A percentile compares a stretch with the other conserved stretches of the same genome.
phyloP scores from a whole-genome alignment of 2,113 vertebrate genomes.

The Oxyruncus cristatus region DNA sequence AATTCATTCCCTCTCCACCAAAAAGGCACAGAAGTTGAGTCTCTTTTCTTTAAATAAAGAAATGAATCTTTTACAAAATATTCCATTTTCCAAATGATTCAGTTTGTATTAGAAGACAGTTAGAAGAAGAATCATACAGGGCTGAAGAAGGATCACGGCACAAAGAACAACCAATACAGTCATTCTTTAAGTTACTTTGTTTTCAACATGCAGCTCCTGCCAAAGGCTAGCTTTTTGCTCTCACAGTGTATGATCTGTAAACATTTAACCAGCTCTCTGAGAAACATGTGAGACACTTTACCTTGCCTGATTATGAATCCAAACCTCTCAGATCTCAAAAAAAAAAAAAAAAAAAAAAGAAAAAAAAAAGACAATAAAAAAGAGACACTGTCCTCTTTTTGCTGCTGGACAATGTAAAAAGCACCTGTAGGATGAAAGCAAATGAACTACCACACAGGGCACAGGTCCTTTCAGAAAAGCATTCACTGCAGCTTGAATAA shows the following conservation, averaged over 20 bases:
- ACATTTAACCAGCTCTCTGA: constrained; percentile 34
- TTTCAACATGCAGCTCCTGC: constrained; percentile 30
- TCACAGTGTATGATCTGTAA: constrained; percentile 11
- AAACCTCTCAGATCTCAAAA: not conserved
- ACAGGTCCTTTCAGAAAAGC: not conserved
- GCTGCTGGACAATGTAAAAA: constrained; percentile 10
- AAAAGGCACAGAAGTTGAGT: not conserved
- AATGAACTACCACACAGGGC: not conserved
- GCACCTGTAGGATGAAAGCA: constrained; percentile 47
- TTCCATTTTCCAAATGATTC: not conserved
- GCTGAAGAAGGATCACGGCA: not conserved
- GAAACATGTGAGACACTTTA: constrained; percentile 21
- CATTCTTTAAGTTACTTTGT: constrained; percentile 28
- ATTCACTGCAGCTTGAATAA: not conserved
- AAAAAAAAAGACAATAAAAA: not conserved
- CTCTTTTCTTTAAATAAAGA: not conserved
- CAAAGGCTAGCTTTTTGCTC: constrained; percentile 50
- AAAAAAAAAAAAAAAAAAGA: not conserved
- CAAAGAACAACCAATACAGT: constrained; percentile 20
- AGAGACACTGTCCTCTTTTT: not conserved
- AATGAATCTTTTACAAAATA: constrained; percentile 15
- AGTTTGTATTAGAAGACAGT: not conserved
- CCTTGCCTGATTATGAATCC: not conserved
- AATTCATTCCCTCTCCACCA: not conserved
- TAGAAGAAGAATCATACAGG: not conserved